A percentile compares a stretch with the other conserved stretches of the same genome.
These are phyloP conservation scores for Colius striatus DNA, from an alignment of 2,113 vertebrate genomes.

Conservation along the genomic window DNA sequence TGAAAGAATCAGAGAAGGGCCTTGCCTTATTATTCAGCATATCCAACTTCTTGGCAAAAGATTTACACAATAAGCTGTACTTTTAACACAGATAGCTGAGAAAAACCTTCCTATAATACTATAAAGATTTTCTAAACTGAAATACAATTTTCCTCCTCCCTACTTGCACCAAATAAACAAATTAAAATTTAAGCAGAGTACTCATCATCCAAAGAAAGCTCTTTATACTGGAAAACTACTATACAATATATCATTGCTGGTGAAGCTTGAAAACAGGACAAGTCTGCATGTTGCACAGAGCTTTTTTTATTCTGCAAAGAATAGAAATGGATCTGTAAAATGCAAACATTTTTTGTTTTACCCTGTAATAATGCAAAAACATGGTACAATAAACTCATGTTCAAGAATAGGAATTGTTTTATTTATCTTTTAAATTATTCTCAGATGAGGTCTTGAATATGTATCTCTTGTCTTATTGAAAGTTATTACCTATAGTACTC, in stretches of 20 bases:
- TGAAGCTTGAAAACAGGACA: neutral
- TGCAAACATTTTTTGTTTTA: neutral
- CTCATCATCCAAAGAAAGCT: neutral
- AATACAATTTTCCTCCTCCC: neutral
- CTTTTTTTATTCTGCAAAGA: neutral
- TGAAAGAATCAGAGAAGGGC: neutral
- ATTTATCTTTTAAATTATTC: conserved; percentile 8
- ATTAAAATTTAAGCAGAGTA: neutral
- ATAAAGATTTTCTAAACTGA: neutral
- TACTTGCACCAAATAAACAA: neutral
- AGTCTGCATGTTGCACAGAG: neutral
- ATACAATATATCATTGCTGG: neutral
- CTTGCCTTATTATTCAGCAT: neutral
- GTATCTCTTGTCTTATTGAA: neutral
- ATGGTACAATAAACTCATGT: neutral
- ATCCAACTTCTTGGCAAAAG: neutral
- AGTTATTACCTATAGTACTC: neutral
- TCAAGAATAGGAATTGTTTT: neutral
- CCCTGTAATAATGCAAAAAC: neutral
- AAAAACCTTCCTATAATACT: neutral
- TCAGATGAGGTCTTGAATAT: neutral
- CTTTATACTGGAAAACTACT: neutral
- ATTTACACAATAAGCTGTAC: neutral
- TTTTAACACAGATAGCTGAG: neutral
- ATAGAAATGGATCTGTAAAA: conserved; percentile 30